Base-by-base conservation (phyloP, 1,140 invertebrate species). In the Capitella teleta region DNA sequence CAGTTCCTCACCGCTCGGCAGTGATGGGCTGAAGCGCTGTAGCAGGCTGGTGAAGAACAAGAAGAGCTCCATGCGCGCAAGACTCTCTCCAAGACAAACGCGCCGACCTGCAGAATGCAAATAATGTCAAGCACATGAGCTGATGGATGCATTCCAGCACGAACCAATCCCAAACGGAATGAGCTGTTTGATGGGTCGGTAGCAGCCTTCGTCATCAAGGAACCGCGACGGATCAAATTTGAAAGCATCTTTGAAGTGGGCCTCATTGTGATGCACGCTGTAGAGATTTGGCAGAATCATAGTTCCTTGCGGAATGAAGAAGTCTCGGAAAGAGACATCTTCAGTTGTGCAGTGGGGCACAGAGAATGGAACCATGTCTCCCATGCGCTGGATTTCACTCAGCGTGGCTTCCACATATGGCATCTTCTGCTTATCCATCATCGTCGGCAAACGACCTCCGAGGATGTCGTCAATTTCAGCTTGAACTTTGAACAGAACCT, bases 401-500 rank as follows among this genome's bases (percentile, higher is more conserved):
- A 65, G 55, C 3, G 55, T 51, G 10, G 67, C 67, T 30, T 66
- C 54, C 2, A 54, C 34, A 45, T 58, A 67, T 10, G 49, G 53
- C 38, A 67, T 47, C 21, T 52, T 51, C 0, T 36, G n/a, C 41
- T 51, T 74, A 64, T 96, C 90, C 54, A 85, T 81, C 2, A 92
- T 77, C 16, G 74, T 78, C 0, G 89, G 88, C 60, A 86, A 70
- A 19, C 87, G 77, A 2, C 59, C 42, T 23, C 88, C 90, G 14
- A 95, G 80, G 0, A 92, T 83, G 48, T 79, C 69, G 56, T 92
- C 87, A 18, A 96, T 73, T 67, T 96, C 90, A 44, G 87, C 81
- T 68, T 88, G 86, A 0, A 93, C 84, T 10, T 79, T 80, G 25
- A 74, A 76, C 64, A 89, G 49, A n/a, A 51, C 49, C 2, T 82